Percentiles rank a stretch among this genome's conserved stretches.
These are phyloP conservation scores for Sericinus montela DNA, from an alignment of 2,888 invertebrate genomes.

Conservation along the genomic window DNA sequence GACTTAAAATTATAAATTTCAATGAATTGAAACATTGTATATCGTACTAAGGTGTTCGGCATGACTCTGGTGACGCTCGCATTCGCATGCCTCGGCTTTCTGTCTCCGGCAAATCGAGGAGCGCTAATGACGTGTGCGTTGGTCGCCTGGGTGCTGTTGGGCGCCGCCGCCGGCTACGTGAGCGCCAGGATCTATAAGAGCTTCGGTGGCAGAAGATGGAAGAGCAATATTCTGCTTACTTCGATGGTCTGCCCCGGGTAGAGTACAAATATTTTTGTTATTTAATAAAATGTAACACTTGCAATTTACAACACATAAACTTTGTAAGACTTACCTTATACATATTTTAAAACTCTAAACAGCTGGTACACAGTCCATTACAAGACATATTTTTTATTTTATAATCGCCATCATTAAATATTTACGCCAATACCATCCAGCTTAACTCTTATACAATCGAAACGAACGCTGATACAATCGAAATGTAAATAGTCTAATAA, in stretches of 20 bases:
- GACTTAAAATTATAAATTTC: slow-evolving; percentile 5
- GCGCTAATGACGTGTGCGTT: slow-evolving; percentile 99
- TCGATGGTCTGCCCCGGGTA: slow-evolving; percentile 92
- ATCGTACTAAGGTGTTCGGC: slow-evolving; percentile 81
- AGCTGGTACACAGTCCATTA: too few species aligned
- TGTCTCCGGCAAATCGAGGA: slow-evolving; percentile 99
- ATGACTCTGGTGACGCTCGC: slow-evolving; percentile 97
- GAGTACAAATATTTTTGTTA: background rate
- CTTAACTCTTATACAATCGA: too few species aligned
- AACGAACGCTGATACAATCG: too few species aligned
- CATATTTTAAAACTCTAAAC: too few species aligned
- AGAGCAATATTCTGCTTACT: slow-evolving; percentile 97
- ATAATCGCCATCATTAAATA: too few species aligned
- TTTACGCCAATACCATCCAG: too few species aligned
- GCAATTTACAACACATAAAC: too few species aligned
- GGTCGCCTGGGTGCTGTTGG: slow-evolving; percentile 97
- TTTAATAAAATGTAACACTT: too few species aligned
- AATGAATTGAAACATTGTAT: background rate
- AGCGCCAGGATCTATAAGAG: slow-evolving; percentile 99
- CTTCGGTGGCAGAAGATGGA: slow-evolving; percentile 99
- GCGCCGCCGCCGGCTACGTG: slow-evolving; percentile 97
- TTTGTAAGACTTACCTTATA: too few species aligned
- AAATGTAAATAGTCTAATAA: too few species aligned
- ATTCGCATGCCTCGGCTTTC: slow-evolving; percentile 99
- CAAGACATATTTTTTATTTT: too few species aligned